Evolutionary conservation across 2,888 invertebrate species (phyloP).

Genomic region (Micropterix aruncella): DNA sequence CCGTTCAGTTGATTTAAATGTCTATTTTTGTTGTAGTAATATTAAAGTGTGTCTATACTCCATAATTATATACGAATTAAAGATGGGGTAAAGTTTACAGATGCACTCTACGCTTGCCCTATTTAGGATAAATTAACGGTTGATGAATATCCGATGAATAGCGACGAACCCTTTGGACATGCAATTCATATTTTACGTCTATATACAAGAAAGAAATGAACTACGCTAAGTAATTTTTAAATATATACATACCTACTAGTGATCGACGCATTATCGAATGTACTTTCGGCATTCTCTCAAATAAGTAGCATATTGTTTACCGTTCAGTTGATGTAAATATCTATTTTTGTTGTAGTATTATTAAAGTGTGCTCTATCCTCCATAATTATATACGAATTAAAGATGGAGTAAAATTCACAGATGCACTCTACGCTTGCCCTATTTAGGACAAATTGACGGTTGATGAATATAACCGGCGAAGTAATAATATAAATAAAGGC

Average conservation of each 20-base stretch:
- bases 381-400: constrained; percentile 4
- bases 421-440: constrained; percentile 9
- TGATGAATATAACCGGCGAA: constrained; percentile 10
- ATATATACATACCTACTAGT: neutral
- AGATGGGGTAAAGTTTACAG: constrained; percentile 9
- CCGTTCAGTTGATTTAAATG: neutral
- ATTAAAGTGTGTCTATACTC: neutral
- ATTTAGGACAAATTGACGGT: constrained; percentile 8
- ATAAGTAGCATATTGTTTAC: neutral
- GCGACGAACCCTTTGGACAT: neutral
- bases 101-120: constrained; percentile 9
- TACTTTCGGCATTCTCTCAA: neutral
- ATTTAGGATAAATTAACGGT: constrained; percentile 8
- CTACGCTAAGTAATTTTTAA: neutral
- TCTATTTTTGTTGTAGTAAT: neutral
- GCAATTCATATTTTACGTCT: neutral
- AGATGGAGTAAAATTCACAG: constrained; percentile 10
- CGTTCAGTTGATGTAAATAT: neutral
- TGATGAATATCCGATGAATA: constrained; percentile 10
- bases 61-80: constrained; percentile 4
- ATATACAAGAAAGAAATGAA: neutral
- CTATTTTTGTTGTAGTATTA: neutral
- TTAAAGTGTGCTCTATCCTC: neutral
- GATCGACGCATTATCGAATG: neutral
- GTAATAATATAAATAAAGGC: constrained; percentile 11